Evolutionary conservation across 2,797 vertebrate species (phyloP), one percentile per base, ranked within the genome.

Genomic region (Pachyuromys duprasi): DNA sequence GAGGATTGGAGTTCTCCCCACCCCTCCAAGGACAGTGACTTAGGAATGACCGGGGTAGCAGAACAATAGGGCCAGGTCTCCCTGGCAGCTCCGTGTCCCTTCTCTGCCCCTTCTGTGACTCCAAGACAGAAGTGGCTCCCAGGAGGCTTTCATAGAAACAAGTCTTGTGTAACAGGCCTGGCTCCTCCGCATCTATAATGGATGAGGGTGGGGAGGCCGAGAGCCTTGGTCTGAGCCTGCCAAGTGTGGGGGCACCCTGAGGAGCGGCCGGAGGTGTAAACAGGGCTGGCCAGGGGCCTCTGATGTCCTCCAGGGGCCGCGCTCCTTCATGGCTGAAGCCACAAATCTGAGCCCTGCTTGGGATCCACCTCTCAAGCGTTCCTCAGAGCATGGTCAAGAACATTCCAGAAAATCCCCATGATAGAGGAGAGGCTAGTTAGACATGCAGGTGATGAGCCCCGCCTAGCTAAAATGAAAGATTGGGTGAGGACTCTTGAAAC

Each of bases 121-220:
- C 80, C 0, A 1, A 84, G 94, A 53, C 87, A 90, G 83, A 86
- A 90, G 4, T 45, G 45, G 78, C 74, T 80, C 76, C 3, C 28
- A n/a, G 90, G 65, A 95, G 92, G 95, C 97, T 97, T 97, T 97
- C 97, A 97, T 39, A 75, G 95, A 78, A 97, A 90, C 96, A 95
- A 96, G 96, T 97, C 97, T 97, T 97, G 96, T 95, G 3, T 96
- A 94, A 96, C 95, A 97, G 91, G 86, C 92, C 83, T 81, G 70
- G 93, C 80, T 97, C 95, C 97, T 97, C 63, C 0, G 57, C 76
- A 97, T 98, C 93, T 86, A 98, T 98, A 96, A 97, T 97, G 96
- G 94, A 97, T 97, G 96, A 98, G 82, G 94, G 82, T 31, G 0
- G 82, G 83, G 69, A 13, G 94, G 96, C 80, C 8, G 0, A 82